phyloP scores from a whole-genome alignment of 2,797 vertebrate genomes.

The Spheniscus humboldti region DNA sequence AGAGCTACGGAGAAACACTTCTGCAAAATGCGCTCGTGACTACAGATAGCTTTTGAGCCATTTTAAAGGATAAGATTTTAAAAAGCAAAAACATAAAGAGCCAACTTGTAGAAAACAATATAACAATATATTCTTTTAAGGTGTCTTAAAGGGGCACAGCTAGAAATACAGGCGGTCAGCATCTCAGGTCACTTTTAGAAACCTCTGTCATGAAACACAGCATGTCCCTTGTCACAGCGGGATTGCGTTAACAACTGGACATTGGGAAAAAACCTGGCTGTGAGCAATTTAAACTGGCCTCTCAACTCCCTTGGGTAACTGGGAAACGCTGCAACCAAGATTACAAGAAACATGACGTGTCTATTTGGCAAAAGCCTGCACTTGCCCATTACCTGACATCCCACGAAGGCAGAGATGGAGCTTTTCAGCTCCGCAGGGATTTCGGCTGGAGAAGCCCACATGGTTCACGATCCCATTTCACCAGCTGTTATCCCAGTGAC shows the following conservation, averaged over 20 bases:
- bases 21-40: neutral
- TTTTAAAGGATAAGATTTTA: neutral
- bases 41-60: neutral
- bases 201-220: neutral
- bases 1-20: rapidly evolving
- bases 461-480: neutral
- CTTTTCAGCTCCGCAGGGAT: neutral
- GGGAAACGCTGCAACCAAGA: neutral
- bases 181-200: neutral
- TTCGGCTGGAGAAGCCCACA: neutral
- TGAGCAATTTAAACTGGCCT: neutral
- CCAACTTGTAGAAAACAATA: neutral
- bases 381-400: neutral
- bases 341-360: neutral
- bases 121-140: neutral
- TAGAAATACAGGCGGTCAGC: neutral
- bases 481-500: neutral
- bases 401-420: neutral
- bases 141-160: neutral
- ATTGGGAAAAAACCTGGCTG: rapidly evolving
- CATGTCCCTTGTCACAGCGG: rapidly evolving
- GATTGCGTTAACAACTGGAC: neutral
- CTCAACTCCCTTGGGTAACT: neutral
- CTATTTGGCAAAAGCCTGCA: neutral
- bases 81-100: too few species aligned